Percentiles rank a stretch among this genome's conserved stretches.
phyloP scores from a whole-genome alignment of 2,797 vertebrate genomes.

The Schizopygopsis malacanthus region DNA sequence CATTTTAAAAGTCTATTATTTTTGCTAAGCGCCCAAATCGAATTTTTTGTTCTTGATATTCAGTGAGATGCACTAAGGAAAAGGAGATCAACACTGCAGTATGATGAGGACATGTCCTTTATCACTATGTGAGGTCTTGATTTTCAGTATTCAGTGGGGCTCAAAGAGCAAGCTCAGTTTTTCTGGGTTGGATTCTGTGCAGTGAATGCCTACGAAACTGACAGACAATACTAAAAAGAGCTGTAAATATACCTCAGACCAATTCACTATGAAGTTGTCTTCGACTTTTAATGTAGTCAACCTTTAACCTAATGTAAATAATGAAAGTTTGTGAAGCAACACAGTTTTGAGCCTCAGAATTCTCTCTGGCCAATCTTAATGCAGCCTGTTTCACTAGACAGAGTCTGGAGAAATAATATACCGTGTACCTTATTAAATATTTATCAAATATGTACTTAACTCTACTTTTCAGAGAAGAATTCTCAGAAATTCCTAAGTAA shows the following conservation, averaged over 20 bases:
- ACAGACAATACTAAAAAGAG: not conserved
- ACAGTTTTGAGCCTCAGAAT: not conserved
- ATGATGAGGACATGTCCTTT: not conserved
- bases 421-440: not conserved
- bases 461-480: not conserved
- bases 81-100: not conserved
- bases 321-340: not conserved
- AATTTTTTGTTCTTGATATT: not conserved
- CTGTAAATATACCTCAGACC: constrained; percentile 1
- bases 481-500: too few species aligned
- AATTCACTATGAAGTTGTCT: not conserved
- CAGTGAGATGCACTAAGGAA: not conserved
- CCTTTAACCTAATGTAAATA: not conserved
- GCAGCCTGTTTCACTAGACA: not conserved
- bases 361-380: not conserved
- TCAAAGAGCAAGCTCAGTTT: constrained; percentile 10
- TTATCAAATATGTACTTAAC: not conserved
- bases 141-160: not conserved
- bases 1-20: not conserved
- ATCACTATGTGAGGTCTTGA: not conserved
- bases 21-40: not conserved
- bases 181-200: not conserved
- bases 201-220: not conserved
- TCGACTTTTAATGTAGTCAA: not conserved
- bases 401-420: not conserved